These are phyloP conservation scores for Shargacucullia verbasci DNA, from an alignment of 2,888 invertebrate species.

Conservation along the genomic window DNA sequence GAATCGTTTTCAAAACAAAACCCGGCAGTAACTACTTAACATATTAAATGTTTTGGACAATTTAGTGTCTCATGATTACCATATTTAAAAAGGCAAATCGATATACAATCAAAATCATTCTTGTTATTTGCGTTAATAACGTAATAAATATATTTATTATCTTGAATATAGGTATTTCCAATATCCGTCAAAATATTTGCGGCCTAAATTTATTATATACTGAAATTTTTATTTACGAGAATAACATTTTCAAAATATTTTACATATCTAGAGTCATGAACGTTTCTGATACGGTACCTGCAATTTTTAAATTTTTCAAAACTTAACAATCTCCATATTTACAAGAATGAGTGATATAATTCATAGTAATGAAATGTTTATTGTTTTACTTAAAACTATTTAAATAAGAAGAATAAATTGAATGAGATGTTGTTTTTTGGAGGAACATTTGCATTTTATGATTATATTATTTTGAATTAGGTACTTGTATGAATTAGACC, in stretches of 20 bases:
- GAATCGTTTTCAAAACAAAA: conserved; percentile 39
- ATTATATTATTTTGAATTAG: too few relatives aligned
- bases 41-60: conserved; percentile 25
- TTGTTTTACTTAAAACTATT: too few relatives aligned
- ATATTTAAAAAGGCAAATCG: conserved; percentile 34
- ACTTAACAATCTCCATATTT: too few relatives aligned
- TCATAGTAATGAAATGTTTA: too few relatives aligned
- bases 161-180: too few relatives aligned
- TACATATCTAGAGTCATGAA: background rate
- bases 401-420: too few relatives aligned
- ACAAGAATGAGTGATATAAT: too few relatives aligned
- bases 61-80: conserved; percentile 20
- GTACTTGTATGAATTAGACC: too few relatives aligned
- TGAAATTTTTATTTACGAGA: background rate
- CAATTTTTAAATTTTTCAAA: background rate
- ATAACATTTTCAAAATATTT: background rate
- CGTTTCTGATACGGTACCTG: too few relatives aligned
- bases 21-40: conserved; percentile 29
- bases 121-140: conserved; percentile 31
- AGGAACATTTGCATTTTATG: too few relatives aligned
- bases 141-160: conserved; percentile 2
- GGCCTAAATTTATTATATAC: background rate
- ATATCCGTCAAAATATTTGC: too few relatives aligned
- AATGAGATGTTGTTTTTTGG: too few relatives aligned
- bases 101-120: conserved; percentile 29